These are phyloP conservation scores for Sus scrofa DNA, from an alignment of 2,113 vertebrate species.

Conservation along the genomic window DNA sequence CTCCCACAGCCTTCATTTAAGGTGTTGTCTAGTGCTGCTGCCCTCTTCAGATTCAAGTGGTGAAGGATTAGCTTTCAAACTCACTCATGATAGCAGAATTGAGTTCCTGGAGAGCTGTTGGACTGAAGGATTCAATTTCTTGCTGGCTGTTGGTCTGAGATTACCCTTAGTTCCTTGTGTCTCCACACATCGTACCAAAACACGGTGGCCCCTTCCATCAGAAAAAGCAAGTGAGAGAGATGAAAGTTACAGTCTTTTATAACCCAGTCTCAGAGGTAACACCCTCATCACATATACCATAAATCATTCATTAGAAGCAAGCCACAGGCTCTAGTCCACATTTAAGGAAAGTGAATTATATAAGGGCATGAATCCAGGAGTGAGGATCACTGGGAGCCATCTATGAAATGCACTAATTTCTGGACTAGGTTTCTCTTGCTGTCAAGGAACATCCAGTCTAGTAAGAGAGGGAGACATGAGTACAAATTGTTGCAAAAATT, in stretches of 20 bases:
- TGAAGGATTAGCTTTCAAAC: constrained; percentile 3
- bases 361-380: neutral
- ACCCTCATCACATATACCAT: neutral
- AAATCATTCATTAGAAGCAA: neutral
- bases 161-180: neutral
- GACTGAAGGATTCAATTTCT: neutral
- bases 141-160: neutral
- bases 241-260: neutral
- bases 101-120: neutral
- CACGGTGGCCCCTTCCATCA: neutral
- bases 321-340: neutral
- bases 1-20: neutral
- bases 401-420: neutral
- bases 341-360: neutral
- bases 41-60: neutral
- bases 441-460: neutral
- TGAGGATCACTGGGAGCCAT: neutral
- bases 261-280: neutral
- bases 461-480: neutral
- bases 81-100: neutral
- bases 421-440: neutral
- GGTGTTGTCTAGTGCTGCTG: neutral
- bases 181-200: neutral
- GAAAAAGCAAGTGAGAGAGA: neutral
- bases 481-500: neutral